Base-by-base conservation (phyloP, 53 echinoderm and acorn worm genomes). In the Pentamera pediparva region DNA sequence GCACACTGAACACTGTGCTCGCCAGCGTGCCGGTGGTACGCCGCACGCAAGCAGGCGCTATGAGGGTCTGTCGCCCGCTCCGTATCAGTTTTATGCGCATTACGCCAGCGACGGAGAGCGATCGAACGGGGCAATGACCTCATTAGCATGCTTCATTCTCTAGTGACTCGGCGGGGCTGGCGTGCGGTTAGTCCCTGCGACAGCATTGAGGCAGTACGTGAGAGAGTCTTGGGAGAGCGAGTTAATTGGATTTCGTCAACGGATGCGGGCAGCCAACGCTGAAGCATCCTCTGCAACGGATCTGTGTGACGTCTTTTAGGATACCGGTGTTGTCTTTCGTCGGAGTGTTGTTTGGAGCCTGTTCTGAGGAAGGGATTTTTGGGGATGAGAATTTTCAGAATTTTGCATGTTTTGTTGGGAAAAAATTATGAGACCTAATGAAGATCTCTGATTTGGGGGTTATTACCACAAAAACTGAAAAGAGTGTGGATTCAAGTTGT, bases 91-190 rank as follows among this genome's bases (percentile, higher is more conserved):
- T 67, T 67, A 67, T 67, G 67, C 67, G 67, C 67, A 67, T 67
- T 43, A 41, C 43, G 67, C 31, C 41, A 30, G 18, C 24, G 41
- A 41, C 31, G 37, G 30, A 67, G 45, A 45, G 40, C 43, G 67
- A 27, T 57, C 32, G 58, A 57, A 32, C 67, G 45, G 67, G 67
- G 67, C 67, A 67, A 67, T 67, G 67, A 67, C 67, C 67, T 67
- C 67, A 67, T 67, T 67, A 67, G 43, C 11, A 67, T 67, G 40
- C 67, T 54, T 36, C 37, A 40, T 55, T 19, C 21, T 55, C 21
- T 9, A 22, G 25, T 52, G 52, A 26, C 58, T 57, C 43, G 43
- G 43, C 43, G 15, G 43, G 6, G 6, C 17, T 25, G 6, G 52
- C 25, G 52, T 15, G 52, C 19, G 6, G 52, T 52, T 10, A 25